Base-by-base conservation (phyloP, 2,888 invertebrate species). In the Phyto melanocephala region DNA sequence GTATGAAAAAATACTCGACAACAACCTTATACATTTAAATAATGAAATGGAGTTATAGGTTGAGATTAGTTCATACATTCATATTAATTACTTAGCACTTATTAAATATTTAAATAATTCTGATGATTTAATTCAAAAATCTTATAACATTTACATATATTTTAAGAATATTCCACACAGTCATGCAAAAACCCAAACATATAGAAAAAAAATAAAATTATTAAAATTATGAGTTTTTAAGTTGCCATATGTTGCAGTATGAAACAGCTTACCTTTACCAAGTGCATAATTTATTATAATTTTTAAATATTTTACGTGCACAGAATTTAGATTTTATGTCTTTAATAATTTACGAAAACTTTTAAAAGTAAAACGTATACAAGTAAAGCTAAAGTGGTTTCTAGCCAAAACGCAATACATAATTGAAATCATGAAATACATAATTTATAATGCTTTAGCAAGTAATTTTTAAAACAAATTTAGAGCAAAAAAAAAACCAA, bases 341-440 rank as follows among this genome's bases (percentile, higher is more conserved):
- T 37, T 11, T 37, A 37, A 42, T 54, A 37, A 40, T 37, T 40
- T 13, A 11, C 22, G 37, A 37, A 58, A 60, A 60, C 10, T 35
- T 40, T 60, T 40, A 22, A 37, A 60, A 60, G 20, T 15, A n/a
- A 40, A 20, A 40, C 20, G 37, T 40, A 35, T 58, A 58, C n/a
- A n/a, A n/a, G n/a, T 58, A 35, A 13, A n/a, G 37, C 22, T 60
- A 20, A 60, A 37, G 60, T 37, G 60, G 37, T 60, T 60, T 60
- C 37, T 60, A 20, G 22, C 5, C 35, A 3, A 56, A 56, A 56
- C 33, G 17, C 56, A 56, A 56, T n/a, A n/a, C 28, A 28, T 28
- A 28, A 28, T 28, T 28, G 28, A 28, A 28, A 56, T 56, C 33
- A 28, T 28, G 33, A 56, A 56, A 35, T 20, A 60, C 40, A 60